phyloP scores from a whole-genome alignment of 2,888 invertebrate genomes.

The Scaptomyza reducta region DNA sequence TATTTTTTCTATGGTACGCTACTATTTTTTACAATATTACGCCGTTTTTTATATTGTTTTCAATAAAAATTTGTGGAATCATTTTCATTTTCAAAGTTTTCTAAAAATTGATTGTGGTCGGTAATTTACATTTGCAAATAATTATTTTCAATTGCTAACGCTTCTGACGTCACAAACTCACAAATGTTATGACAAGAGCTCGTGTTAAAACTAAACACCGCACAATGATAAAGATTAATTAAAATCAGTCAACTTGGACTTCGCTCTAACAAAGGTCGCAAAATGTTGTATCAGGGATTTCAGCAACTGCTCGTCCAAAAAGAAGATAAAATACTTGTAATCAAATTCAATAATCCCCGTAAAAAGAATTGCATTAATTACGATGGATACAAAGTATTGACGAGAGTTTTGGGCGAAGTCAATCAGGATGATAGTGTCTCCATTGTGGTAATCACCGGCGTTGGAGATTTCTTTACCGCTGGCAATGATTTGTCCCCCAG shows the following conservation, averaged over 20 bases:
- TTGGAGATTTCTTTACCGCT: constrained; percentile 79
- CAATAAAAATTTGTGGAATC: constrained; percentile 3
- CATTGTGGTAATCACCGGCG: constrained; percentile 89
- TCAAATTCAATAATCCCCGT: constrained; percentile 90
- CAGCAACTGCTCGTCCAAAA: constrained; percentile 76
- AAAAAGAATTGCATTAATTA: constrained; percentile 92
- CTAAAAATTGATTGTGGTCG: background rate
- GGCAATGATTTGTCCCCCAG: constrained; percentile 75
- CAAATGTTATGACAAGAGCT: background rate
- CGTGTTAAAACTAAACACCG: background rate
- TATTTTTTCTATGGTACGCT: background rate
- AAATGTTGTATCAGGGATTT: constrained; percentile 68
- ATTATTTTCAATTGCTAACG: background rate
- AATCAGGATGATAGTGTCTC: constrained; percentile 88
- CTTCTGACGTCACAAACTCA: constrained; percentile 11
- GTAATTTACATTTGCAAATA: too few species aligned
- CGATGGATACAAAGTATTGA: constrained; percentile 88
- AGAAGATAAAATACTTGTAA: constrained; percentile 85
- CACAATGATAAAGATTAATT: background rate
- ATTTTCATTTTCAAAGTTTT: background rate
- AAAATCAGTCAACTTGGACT: constrained; percentile 29
- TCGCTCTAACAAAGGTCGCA: constrained; percentile 18
- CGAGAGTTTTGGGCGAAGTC: constrained; percentile 88
- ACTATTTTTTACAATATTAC: background rate
- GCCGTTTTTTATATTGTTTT: constrained; percentile 2